phyloP scores from a whole-genome alignment of 2,888 invertebrate genomes.

The Sepioteuthis lessoniana region DNA sequence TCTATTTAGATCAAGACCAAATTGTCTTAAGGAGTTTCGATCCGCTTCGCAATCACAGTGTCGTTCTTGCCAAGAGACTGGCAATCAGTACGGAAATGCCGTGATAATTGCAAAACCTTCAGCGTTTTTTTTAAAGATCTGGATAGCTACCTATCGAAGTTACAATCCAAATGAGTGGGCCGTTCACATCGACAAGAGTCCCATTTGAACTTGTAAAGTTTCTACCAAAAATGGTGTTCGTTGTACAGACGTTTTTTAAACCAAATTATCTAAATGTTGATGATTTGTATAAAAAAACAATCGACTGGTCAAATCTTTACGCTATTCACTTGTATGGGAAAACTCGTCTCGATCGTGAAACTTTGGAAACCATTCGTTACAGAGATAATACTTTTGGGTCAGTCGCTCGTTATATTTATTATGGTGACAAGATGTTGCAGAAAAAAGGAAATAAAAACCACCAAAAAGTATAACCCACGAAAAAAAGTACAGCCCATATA shows the following conservation, averaged over 20 bases:
- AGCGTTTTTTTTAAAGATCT: not conserved
- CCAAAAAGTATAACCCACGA: too few species aligned
- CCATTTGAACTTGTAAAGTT: not conserved
- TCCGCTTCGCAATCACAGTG: not conserved
- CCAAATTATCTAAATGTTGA: not conserved
- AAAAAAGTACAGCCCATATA: too few species aligned
- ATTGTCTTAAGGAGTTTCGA: not conserved
- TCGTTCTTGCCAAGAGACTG: not conserved
- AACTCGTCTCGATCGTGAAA: not conserved
- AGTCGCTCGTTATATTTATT: not conserved
- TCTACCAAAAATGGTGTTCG: not conserved
- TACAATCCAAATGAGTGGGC: constrained; percentile 25
- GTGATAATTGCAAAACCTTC: not conserved
- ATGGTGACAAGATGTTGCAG: not conserved
- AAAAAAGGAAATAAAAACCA: too few species aligned
- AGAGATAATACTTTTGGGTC: not conserved
- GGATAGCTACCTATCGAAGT: not conserved
- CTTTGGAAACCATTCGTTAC: not conserved
- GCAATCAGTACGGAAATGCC: not conserved
- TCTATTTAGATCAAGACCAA: not conserved
- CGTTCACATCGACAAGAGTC: not conserved
- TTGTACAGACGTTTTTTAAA: not conserved
- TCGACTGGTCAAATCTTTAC: not conserved
- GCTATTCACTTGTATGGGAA: not conserved
- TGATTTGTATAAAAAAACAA: not conserved